Percentiles rank a stretch among this genome's conserved stretches.
These are phyloP conservation scores for Acrocephalus scirpaceus DNA, from an alignment of 2,797 vertebrate genomes.

Conservation along the genomic window DNA sequence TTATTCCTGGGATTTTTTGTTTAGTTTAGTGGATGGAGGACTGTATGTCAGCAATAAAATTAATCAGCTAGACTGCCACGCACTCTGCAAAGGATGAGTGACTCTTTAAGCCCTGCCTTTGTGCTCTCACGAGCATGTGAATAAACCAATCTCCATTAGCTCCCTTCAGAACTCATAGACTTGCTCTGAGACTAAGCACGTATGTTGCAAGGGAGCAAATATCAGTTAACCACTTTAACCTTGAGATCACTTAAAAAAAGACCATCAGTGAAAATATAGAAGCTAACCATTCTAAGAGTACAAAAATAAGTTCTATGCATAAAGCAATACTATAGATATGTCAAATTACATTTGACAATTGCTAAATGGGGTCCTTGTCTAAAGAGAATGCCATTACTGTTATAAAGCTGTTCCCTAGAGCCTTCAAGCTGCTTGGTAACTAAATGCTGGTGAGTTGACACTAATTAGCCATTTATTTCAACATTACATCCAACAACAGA, in stretches of 20 bases:
- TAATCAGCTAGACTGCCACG: neutral
- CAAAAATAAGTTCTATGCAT: neutral
- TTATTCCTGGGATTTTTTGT: neutral
- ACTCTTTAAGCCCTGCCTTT: neutral
- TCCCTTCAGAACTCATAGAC: neutral
- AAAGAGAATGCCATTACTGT: slow-evolving; percentile 24
- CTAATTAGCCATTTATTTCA: slow-evolving; percentile 70
- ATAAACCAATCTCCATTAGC: neutral
- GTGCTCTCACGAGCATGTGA: neutral
- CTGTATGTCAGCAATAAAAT: neutral
- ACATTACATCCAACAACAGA: slow-evolving; percentile 40
- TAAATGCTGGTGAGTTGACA: slow-evolving; percentile 52
- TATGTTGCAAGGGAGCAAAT: neutral
- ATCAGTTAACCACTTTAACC: neutral
- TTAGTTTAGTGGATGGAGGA: neutral
- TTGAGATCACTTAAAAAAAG: neutral
- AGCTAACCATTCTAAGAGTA: neutral
- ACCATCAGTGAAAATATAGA: neutral
- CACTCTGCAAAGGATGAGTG: neutral
- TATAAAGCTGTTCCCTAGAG: slow-evolving; percentile 56
- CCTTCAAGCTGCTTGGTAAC: slow-evolving; percentile 51
- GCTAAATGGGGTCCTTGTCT: slow-evolving; percentile 57
- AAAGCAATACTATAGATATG: slow-evolving; percentile 39
- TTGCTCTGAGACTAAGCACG: neutral
- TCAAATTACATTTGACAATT: slow-evolving; percentile 62